These are phyloP conservation scores for Tenthredo notha DNA, from an alignment of 2,888 invertebrate genomes.

Conservation along the genomic window DNA sequence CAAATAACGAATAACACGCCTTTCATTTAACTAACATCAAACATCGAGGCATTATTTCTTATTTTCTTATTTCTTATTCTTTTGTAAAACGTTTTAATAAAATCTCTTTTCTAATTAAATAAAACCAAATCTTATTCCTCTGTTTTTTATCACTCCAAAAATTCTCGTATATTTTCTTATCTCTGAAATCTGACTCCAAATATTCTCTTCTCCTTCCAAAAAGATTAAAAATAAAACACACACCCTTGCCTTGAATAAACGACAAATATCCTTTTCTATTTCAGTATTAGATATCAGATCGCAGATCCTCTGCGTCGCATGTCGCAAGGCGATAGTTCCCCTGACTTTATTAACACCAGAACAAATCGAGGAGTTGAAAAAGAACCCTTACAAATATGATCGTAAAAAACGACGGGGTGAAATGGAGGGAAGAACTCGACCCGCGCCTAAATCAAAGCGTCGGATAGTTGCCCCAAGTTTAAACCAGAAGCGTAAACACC, in stretches of 20 bases:
- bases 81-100: slow-evolving; percentile 25
- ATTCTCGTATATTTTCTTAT: background rate
- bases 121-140: slow-evolving; percentile 25
- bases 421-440: slow-evolving; percentile 56
- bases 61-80: slow-evolving; percentile 49
- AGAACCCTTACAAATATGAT: slow-evolving; percentile 65
- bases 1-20: background rate
- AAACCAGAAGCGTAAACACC: background rate
- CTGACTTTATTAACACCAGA: slow-evolving; percentile 78
- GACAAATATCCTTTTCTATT: slow-evolving; percentile 51
- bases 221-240: background rate
- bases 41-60: slow-evolving; percentile 47
- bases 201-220: background rate
- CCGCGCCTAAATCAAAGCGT: slow-evolving; percentile 54
- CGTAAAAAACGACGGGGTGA: slow-evolving; percentile 56
- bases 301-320: slow-evolving; percentile 80
- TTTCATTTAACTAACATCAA: background rate
- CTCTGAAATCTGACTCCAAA: background rate
- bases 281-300: slow-evolving; percentile 71
- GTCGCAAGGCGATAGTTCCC: slow-evolving; percentile 79
- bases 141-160: background rate
- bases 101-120: background rate
- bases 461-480: background rate
- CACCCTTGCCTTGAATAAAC: background rate
- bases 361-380: slow-evolving; percentile 76